Base-by-base conservation (phyloP, 2,797 vertebrate species). In the Aphelocoma californica region DNA sequence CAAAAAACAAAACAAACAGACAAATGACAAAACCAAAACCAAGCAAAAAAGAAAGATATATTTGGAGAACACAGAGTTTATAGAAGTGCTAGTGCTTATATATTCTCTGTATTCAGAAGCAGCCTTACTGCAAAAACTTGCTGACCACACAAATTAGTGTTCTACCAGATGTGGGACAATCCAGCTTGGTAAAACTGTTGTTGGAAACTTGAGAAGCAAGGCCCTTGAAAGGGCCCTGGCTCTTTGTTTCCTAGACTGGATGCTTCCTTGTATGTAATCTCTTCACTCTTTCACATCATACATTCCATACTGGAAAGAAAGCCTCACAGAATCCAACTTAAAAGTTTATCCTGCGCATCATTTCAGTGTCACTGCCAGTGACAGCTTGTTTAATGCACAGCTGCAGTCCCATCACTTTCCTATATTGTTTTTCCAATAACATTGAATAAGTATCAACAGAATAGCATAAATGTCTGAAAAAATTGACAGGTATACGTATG, bases 1-100 rank as follows among this genome's bases (percentile, higher is more conserved):
- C 3, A 31, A 45, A 67, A 72, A 18, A 1, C 6, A 21, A 54
- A 50, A 3, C 2, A 15, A 50, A n/a, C 3, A 36, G 32, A 51
- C 8, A 77, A 47, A 70, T 12, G 4, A 47, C 18, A 34, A 60
- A 81, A 51, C 1, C 12, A 42, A 58, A 72, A 29, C 4, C 5
- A 74, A 60, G 4, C 0, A 6, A 12, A 45, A 24, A 8, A 57
- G 7, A 25, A 45, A 67, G 2, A 7, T n/a, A 1, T 42, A 29
- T 60, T 50, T 78, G 40, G 7, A 60, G 13, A 60, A 42, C 20
- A 48, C 16, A 14, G 21, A 19, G 18, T 31, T 45, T 38, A 8
- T 19, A 47, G 12, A 51, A 36, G 3, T 34, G 18, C 1, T 85
- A 51, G 7, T 53, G 16, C 7, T 57, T 65, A 38, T 10, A 11